Base-by-base conservation (phyloP, 30 jellyfish, hydroid and myxozoan genomes). In the Chironex yamaguchii region DNA sequence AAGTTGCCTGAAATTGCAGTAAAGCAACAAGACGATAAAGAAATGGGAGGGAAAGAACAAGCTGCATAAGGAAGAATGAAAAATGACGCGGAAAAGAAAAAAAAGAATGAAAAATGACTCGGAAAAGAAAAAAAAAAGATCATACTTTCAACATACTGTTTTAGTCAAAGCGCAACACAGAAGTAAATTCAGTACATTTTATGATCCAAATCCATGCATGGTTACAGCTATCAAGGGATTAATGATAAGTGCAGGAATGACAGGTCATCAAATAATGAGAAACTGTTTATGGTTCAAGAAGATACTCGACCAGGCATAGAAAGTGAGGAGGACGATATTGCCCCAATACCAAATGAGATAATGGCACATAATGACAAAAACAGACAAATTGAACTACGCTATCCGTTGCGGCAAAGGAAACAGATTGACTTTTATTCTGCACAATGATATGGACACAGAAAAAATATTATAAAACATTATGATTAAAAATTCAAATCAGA, bases 241-340 rank as follows among this genome's bases (percentile, higher is more conserved):
- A 52, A 76, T 76, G 68, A 51, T 52, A 30, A 76, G 78, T 25
- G 88, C 79, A 9, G 88, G 51, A 73, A 49, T 30, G 42, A 50
- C 14, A 29, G 28, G n/a, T 78, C 31, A 12, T 64, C 31, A n/a
- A 11, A 50, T 76, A 0, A 52, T 66, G 51, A 76, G 65, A 22
- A 76, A 76, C 33, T 29, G 52, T 42, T 52, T 66, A 2, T 54
- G 58, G 13, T 76, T 51, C 34, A 49, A 24, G 75, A 49, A 76
- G n/a, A n/a, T n/a, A n/a, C n/a, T n/a, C n/a, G n/a, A n/a, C n/a
- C n/a, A n/a, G n/a, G n/a, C n/a, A n/a, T n/a, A n/a, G n/a, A n/a
- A n/a, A n/a, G n/a, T n/a, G n/a, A n/a, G n/a, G n/a, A n/a, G n/a
- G n/a, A n/a, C n/a, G n/a, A n/a, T n/a, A n/a, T n/a, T n/a, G n/a